phyloP scores from a whole-genome alignment of 2,888 invertebrate species.

The Cheilosia soror region DNA sequence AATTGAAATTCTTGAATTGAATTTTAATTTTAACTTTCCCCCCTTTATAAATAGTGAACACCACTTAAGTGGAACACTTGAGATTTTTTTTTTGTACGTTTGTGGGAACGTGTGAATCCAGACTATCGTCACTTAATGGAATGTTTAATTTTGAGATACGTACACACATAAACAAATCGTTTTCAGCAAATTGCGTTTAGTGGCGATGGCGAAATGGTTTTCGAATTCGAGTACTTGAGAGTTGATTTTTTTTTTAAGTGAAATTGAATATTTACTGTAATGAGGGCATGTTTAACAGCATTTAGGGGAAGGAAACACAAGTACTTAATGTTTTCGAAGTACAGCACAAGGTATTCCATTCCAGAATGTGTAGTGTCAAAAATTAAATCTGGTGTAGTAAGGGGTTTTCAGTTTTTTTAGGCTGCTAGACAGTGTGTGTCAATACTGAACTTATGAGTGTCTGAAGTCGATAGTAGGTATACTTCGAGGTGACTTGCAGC shows the following conservation, averaged over 20 bases:
- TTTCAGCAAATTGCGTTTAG: constrained; percentile 42
- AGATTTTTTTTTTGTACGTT: constrained; percentile 29
- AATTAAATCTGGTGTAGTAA: no score
- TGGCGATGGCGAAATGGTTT: constrained; percentile 51
- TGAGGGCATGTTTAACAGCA: constrained; percentile 13
- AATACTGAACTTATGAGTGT: no score
- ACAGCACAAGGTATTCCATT: no score
- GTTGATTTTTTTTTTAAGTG: constrained; percentile 19
- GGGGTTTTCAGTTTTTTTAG: no score
- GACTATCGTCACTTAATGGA: constrained; percentile 57
- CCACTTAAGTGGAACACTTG: constrained; percentile 63
- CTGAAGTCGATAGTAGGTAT: no score
- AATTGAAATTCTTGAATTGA: constrained; percentile 41
- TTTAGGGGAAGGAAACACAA: not conserved
- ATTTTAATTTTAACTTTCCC: constrained; percentile 61
- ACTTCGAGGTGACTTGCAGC: no score
- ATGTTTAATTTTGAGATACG: constrained; percentile 52
- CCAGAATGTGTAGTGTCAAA: no score
- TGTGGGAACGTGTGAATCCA: constrained; percentile 51
- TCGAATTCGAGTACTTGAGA: constrained; percentile 25
- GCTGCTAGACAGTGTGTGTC: no score
- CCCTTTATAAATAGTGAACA: constrained; percentile 41
- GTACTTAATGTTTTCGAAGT: no score
- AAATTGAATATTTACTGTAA: constrained; percentile 3
- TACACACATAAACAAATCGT: constrained; percentile 43